Evolutionary conservation across 2,797 vertebrate species (phyloP), one percentile per base, ranked within the genome.

Genomic region (Mormyrops boulengeri): DNA sequence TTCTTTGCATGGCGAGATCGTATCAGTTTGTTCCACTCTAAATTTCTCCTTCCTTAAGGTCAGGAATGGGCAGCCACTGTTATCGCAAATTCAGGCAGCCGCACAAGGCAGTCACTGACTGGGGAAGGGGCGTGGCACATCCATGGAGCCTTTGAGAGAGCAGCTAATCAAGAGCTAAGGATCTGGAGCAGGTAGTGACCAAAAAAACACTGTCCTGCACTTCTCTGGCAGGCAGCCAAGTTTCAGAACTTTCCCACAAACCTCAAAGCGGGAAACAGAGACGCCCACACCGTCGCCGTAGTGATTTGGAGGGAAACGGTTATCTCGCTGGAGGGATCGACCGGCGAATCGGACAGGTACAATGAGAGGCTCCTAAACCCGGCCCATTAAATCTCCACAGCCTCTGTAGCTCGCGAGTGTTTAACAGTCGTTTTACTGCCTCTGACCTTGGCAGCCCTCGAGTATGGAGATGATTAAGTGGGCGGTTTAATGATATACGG

Each of bases 71-170:
- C 92, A 99, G 98, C 92, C 97, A 97, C 38, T 98, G 98, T 93
- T 99, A 98, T 93, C 95, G 96, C 0, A 96, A 99, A 90, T 8
- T 69, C 92, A 55, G 99, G 99, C 93, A 97, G 97, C 3, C 97
- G 98, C 95, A 97, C 96, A 89, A 98, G 98, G 94, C 95, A 96
- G 87, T 98, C 97, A 0, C 93, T 98, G 88, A 96, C 95, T 0
- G 97, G 98, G 93, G 93, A 92, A 0, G 98, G 99, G 93, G 97
- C 97, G 57, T 88, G 91, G 1, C 85, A 0, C 0, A 2, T 98
- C 92, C 98, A 99, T 91, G 91, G 88, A 60, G 93, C 96, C 0
- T 96, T 99, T 52, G 94, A 97, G 91, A 92, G 93, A 11, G 90
- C 93, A 0, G 95, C 93, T 0, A 96, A 97, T 89, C 93, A 49